Evolutionary conservation across 2,797 vertebrate species (phyloP).

Genomic region (Taenioides sp.): DNA sequence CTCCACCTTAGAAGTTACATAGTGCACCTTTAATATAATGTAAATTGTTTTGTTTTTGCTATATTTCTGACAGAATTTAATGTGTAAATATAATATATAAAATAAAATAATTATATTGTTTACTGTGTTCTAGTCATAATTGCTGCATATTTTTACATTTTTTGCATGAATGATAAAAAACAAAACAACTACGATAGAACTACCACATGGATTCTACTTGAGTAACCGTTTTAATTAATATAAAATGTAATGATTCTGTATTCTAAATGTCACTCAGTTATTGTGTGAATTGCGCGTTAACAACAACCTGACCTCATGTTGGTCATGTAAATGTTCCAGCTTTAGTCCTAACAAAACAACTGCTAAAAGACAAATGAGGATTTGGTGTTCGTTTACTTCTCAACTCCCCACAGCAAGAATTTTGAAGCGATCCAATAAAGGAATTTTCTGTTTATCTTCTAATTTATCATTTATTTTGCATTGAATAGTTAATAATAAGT

Average conservation of each 20-base stretch:
- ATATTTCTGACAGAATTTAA: not conserved
- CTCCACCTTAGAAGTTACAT: no score
- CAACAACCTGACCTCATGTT: not conserved
- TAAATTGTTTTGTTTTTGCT: no score
- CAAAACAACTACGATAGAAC: not conserved
- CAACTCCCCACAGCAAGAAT: no score
- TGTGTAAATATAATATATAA: not conserved
- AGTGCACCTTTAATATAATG: no score
- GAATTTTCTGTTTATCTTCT: no score
- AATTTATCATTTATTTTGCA: no score
- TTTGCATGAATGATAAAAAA: not conserved
- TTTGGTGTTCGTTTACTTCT: not conserved
- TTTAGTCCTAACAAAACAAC: conserved; percentile 2
- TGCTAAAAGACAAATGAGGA: not conserved
- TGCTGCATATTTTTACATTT: not conserved
- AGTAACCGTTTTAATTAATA: no score
- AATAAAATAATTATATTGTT: not conserved
- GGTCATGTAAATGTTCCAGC: not conserved
- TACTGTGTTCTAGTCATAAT: not conserved
- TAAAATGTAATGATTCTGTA: not conserved
- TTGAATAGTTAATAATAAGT: no score
- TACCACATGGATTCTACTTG: no score
- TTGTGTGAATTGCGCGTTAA: not conserved
- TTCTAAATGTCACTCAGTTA: not conserved
- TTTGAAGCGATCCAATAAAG: no score